phyloP scores from a whole-genome alignment of 2,888 invertebrate genomes.

The Pseudoips prasinana region DNA sequence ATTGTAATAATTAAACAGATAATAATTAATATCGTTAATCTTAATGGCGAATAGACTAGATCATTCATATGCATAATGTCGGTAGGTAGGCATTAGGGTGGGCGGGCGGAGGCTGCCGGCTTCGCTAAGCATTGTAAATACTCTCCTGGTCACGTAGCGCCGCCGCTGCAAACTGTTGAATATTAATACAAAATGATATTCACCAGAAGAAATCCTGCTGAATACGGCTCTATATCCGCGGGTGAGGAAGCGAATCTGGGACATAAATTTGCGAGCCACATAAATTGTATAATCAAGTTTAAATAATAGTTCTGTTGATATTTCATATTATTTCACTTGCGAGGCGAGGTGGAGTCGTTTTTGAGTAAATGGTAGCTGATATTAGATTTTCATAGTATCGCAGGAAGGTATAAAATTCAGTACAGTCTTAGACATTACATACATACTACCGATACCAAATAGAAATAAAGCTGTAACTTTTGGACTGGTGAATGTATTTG shows the following conservation, averaged over 20 bases:
- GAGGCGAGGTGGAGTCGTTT: too few species aligned
- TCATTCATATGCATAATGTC: conserved; percentile 52
- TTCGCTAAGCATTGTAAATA: conserved; percentile 76
- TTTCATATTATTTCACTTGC: too few species aligned
- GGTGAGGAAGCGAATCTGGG: conserved; percentile 43
- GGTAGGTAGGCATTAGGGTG: conserved; percentile 34
- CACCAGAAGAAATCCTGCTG: conserved; percentile 51
- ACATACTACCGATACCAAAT: too few species aligned
- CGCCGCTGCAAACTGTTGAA: conserved; percentile 71
- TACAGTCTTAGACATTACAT: too few species aligned
- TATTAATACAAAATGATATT: conserved; percentile 73
- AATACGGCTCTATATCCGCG: conserved; percentile 44
- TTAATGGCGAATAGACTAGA: conserved; percentile 19
- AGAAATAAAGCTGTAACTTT: too few species aligned
- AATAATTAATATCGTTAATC: conserved; percentile 18
- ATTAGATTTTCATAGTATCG: too few species aligned
- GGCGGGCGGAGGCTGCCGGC: conserved; percentile 47
- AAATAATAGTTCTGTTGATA: background rate
- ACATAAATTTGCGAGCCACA: conserved; percentile 13
- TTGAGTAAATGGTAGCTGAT: too few species aligned
- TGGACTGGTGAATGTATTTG: too few species aligned
- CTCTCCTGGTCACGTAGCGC: conserved; percentile 70
- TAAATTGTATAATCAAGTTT: background rate
- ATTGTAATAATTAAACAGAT: too few species aligned
- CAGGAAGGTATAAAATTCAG: too few species aligned